Percentiles rank a stretch among this genome's conserved stretches.
These are phyloP conservation scores for Oryctes rhinoceros DNA, from an alignment of 1,140 invertebrate species.

Conservation along the genomic window DNA sequence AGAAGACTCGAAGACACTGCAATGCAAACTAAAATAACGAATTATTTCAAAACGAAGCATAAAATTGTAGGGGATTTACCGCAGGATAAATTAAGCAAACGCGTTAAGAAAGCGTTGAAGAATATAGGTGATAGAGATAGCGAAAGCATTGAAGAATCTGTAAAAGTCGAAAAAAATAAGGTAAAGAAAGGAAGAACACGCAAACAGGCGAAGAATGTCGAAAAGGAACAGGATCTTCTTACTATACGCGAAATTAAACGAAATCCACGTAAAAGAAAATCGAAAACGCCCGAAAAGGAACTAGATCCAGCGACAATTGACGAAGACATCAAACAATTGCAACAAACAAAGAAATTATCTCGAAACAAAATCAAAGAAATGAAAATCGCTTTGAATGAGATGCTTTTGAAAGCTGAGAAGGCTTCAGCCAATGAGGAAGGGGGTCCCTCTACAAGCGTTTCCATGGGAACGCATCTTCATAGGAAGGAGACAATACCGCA, in stretches of 20 bases:
- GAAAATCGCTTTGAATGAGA: conserved; percentile 24
- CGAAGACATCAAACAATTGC: conserved; percentile 55
- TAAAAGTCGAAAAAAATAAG: conserved; percentile 44
- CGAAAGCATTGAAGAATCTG: conserved; percentile 43
- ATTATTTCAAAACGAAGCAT: conserved; percentile 74
- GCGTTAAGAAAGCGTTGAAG: conserved; percentile 77
- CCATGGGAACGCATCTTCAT: conserved; percentile 41
- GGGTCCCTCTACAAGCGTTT: conserved; percentile 41
- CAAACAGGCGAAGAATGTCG: background rate
- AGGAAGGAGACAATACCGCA: conserved; percentile 76
- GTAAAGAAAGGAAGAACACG: background rate
- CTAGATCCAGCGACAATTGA: conserved; percentile 44
- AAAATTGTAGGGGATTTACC: conserved; percentile 61
- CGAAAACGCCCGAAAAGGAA: background rate
- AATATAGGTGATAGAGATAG: conserved; percentile 62
- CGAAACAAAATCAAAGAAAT: conserved; percentile 49
- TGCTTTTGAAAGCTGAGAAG: conserved; percentile 28
- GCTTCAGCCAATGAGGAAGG: conserved; percentile 41
- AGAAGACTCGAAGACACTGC: conserved; percentile 76
- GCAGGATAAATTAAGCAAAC: conserved; percentile 75
- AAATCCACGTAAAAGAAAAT: background rate
- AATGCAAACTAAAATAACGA: conserved; percentile 74
- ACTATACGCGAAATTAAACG: background rate
- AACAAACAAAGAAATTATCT: conserved; percentile 51
- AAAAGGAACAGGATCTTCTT: conserved; percentile 16